Base-by-base conservation (phyloP, 2,113 vertebrate species). In the Corythoichthys haematopterus region DNA sequence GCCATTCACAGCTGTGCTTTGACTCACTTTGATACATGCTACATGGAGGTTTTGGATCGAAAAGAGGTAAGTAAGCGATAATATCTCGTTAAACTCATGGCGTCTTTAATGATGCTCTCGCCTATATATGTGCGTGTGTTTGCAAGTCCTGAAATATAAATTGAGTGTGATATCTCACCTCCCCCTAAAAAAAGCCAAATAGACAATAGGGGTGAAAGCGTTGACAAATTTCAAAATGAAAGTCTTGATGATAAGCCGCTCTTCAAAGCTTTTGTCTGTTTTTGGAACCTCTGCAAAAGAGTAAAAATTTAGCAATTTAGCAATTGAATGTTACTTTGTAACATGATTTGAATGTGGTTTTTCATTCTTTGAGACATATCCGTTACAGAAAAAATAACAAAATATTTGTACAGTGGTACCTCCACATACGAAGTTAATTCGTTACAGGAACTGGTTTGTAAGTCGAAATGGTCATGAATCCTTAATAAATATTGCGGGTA, bases 111-210 rank as follows among this genome's bases (percentile, higher is more conserved):
- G 20, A 28, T 28, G 20, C 20, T 28, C 20, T 28, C 20, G 20
- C 20, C 3, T 40, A 40, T 40, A 40, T 40, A 40, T 40, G 40
- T 40, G 40, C 7, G 40, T 40, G 40, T 40, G 40, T 40, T 3
- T 40, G 40, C 20, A 46, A 6, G 20, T 45, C 7, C 40, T 51
- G 28, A 56, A 28, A 46, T 53, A 0, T 0, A 33, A 36, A 37
- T 1, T 13, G 4, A 38, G 16, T 15, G 40, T 2, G 1, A 6
- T 63, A 8, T 14, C 35, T 80, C 77, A 99, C 98, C 96, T 91
- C 81, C 98, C 98, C 84, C 98, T 95, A 93, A 99, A 97, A 87
- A 99, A 99, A 43, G 97, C 97, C 16, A 99, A 91, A 2, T 99
- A 99, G 66, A 99, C 97, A 65, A 99, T 99, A 36, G 97, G 95